Conservation (phyloP, 53 echinoderm and acorn worm species). For the Arbacia lixula region DNA sequence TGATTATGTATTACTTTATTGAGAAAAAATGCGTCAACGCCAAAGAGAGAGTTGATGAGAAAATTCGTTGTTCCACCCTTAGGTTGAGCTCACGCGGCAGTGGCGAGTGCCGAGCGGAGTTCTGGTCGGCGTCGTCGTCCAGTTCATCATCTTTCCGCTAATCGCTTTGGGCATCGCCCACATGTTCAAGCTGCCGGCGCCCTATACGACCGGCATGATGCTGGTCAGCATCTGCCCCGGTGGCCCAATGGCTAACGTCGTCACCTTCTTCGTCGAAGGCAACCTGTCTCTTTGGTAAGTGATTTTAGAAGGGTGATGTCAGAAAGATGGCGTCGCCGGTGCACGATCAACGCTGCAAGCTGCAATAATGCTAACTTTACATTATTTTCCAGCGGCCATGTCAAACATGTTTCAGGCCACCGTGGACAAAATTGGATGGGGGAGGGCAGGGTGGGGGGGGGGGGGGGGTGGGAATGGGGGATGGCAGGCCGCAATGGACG, state of each 20-base stretch:
- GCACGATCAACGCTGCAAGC: too few relatives aligned
- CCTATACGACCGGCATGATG: constrained; percentile 61
- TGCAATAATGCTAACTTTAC: too few relatives aligned
- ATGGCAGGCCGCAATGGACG: too few relatives aligned
- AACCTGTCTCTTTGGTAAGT: constrained; percentile 58
- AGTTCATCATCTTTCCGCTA: constrained; percentile 55
- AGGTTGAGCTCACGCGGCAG: constrained; percentile 52
- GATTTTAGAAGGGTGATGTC: background rate
- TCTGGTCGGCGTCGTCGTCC: constrained; percentile 43
- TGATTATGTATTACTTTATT: too few relatives aligned
- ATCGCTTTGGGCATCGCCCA: constrained; percentile 21
- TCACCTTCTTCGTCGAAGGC: constrained; percentile 67
- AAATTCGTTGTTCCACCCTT: too few relatives aligned
- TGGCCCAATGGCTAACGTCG: constrained; percentile 48
- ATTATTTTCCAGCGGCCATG: too few relatives aligned
- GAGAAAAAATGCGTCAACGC: too few relatives aligned
- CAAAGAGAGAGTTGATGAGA: too few relatives aligned
- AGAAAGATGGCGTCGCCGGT: background rate
- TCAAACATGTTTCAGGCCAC: too few relatives aligned
- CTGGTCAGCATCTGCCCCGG: constrained; percentile 57
- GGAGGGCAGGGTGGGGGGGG: too few relatives aligned
- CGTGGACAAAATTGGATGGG: too few relatives aligned
- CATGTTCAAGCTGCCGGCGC: constrained; percentile 17
- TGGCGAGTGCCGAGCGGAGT: constrained; percentile 43
- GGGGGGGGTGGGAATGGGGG: too few relatives aligned